Base-by-base conservation (phyloP, 2,888 invertebrate species). In the Synergus umbraculus region DNA sequence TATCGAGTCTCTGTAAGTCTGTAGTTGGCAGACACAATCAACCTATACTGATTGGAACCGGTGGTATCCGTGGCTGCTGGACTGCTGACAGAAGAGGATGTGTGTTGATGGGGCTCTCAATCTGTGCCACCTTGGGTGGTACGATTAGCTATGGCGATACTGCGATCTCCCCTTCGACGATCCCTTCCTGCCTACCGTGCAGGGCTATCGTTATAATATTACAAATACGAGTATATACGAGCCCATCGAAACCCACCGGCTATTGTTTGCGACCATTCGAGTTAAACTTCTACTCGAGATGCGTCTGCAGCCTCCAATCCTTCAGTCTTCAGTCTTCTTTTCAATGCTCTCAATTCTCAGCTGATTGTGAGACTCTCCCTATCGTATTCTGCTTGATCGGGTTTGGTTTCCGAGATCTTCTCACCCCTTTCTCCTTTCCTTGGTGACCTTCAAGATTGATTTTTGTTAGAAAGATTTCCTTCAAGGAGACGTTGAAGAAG, bases 111-210 rank as follows among this genome's bases (percentile, higher is more conserved):
- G 87, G 88, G 87, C 90, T 91, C 88, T 89, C 89, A 92, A 92
- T 92, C 91, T 91, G 89, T 91, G 91, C 92, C 92, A 92, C 92
- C 92, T 92, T 92, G 91, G 91, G 89, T 92, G 91, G 91, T 91
- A 91, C 90, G 88, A 91, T 91, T 87, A 90, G 89, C 87, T 89
- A 87, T 89, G 88, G 87, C 86, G 85, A 82, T 84, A 84, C 83
- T 81, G 83, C 85, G 88, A 86, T 86, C 87, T 89, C 90, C 89
- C 90, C 89, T 88, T 88, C 88, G 88, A 87, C 88, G 88, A 90
- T 89, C 90, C 89, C 90, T 90, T 90, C 91, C 91, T 91, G 91
- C 89, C 90, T 29, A 4, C 49, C 12, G 85, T 85, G 84, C 86
- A 83, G 86, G 86, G 83, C 88, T 88, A 90, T 90, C 90, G 89